phyloP scores from a whole-genome alignment of 2,113 vertebrate species.

The Pogona vitticeps region DNA sequence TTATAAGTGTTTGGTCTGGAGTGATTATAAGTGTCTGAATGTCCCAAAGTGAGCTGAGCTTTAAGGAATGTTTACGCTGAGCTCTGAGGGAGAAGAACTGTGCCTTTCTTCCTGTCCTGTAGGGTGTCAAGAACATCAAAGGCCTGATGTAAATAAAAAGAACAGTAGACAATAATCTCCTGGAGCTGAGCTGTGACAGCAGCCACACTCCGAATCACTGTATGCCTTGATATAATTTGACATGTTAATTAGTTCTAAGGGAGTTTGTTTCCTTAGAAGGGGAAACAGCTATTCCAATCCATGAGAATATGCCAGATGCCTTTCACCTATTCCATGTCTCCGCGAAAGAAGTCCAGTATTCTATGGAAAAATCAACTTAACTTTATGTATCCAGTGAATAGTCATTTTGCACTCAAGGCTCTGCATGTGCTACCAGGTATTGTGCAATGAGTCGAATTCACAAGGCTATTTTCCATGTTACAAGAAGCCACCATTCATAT shows the following conservation, averaged over 20 bases:
- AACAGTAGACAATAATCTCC: slow-evolving; percentile 41
- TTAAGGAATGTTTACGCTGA: not conserved
- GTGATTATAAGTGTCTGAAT: not conserved
- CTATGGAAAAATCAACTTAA: slow-evolving; percentile 28
- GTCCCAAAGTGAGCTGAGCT: not conserved
- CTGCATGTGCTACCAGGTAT: not conserved
- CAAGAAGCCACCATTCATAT: not conserved
- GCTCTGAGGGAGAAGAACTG: not conserved
- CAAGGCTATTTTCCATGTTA: not conserved
- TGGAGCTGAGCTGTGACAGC: slow-evolving; percentile 29
- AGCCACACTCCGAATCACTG: slow-evolving; percentile 23
- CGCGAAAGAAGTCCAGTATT: not conserved
- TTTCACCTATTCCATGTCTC: slow-evolving; percentile 15
- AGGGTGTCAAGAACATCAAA: slow-evolving; percentile 38
- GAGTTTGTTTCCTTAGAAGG: not conserved
- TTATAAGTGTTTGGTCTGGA: too few relatives aligned
- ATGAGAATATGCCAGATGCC: slow-evolving; percentile 17
- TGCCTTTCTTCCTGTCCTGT: slow-evolving; percentile 31
- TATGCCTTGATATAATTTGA: slow-evolving; percentile 40
- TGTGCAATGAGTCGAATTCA: not conserved
- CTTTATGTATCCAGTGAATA: not conserved
- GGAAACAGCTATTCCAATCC: slow-evolving; percentile 38
- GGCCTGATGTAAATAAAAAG: slow-evolving; percentile 46
- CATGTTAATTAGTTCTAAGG: too few relatives aligned
- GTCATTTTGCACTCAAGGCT: not conserved